Conservation (phyloP, 2,797 vertebrate species). For the Graptemys geographica region DNA sequence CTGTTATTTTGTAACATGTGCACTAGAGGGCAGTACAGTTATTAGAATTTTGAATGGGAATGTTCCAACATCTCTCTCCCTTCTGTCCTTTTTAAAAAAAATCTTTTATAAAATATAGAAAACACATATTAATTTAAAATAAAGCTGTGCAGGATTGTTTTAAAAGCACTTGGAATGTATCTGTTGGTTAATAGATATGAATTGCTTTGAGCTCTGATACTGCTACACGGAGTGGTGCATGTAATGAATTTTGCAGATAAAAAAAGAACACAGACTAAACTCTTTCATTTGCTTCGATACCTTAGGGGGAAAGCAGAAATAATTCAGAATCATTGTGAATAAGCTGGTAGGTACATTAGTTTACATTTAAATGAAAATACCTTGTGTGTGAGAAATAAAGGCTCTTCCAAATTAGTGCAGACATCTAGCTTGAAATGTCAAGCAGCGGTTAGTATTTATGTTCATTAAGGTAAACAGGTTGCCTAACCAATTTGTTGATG, state of each 20-base stretch:
- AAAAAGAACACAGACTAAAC: constrained; percentile 45
- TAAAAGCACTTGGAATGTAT: constrained; percentile 69
- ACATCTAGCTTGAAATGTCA: constrained; percentile 51
- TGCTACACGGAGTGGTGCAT: background rate
- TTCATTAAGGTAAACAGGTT: constrained; percentile 34
- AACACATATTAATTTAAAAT: constrained; percentile 72
- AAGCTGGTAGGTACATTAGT: constrained; percentile 46
- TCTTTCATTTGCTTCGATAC: constrained; percentile 48
- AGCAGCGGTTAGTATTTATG: constrained; percentile 38
- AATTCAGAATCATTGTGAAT: constrained; percentile 52
- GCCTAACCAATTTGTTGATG: background rate
- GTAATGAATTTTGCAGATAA: constrained; percentile 58
- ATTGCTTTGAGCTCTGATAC: constrained; percentile 58
- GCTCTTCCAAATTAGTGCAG: constrained; percentile 38
- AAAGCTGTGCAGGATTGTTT: constrained; percentile 56
- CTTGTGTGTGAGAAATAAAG: constrained; percentile 35
- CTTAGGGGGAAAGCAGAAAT: constrained; percentile 49
- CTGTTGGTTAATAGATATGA: constrained; percentile 70
- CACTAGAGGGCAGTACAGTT: constrained; percentile 84
- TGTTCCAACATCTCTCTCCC: background rate
- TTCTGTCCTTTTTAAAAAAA: background rate
- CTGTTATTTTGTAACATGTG: background rate
- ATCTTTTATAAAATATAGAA: constrained; percentile 48
- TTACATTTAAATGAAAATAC: constrained; percentile 70
- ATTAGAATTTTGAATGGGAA: constrained; percentile 55